These are phyloP conservation scores for Gallirallus australis DNA, from an alignment of 2,797 vertebrate species.

Conservation along the genomic window DNA sequence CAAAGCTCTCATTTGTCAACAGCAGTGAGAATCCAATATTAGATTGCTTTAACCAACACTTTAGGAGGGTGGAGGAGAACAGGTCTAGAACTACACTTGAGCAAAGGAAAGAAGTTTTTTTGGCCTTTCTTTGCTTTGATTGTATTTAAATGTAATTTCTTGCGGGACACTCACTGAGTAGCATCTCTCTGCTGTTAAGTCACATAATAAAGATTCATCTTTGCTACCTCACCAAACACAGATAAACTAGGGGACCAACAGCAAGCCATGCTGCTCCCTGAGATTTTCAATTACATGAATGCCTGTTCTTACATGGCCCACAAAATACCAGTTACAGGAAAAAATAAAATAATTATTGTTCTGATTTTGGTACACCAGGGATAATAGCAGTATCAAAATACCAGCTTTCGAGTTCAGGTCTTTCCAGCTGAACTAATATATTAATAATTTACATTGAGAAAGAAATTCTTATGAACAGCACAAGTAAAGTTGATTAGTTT, in stretches of 20 bases:
- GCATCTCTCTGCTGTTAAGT: background rate
- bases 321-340: background rate
- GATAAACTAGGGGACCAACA: background rate
- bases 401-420: background rate
- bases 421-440: background rate
- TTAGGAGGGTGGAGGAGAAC: accelerated
- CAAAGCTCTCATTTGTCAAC: background rate
- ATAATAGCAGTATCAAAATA: background rate
- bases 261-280: background rate
- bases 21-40: background rate
- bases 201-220: background rate
- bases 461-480: background rate
- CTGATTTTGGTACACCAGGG: background rate
- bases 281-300: background rate
- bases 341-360: background rate
- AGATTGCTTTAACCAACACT: background rate
- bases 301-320: background rate
- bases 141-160: background rate
- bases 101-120: background rate
- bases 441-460: background rate
- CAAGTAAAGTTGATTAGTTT: background rate
- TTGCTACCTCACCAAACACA: background rate
- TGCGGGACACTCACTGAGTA: background rate
- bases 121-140: background rate
- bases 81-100: background rate